Evolutionary conservation across 1,140 invertebrate genomes (phyloP).

Genomic region (Sycophila sp.): DNA sequence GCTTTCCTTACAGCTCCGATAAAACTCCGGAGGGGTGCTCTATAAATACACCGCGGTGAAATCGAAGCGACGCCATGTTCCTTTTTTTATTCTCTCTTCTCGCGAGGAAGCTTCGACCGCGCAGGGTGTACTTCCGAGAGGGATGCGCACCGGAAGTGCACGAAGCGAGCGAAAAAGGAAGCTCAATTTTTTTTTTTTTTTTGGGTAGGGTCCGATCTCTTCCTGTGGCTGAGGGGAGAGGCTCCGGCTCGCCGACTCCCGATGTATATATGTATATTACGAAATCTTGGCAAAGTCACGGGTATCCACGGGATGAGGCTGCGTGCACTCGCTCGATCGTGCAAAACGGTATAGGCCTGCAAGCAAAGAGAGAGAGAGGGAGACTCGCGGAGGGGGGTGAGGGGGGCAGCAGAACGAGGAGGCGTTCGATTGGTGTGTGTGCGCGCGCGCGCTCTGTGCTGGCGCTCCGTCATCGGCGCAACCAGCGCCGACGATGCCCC

Average conservation of each 20-base stretch:
- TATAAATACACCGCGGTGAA: neutral
- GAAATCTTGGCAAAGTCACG: conserved; percentile 19
- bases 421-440: conserved; percentile 10
- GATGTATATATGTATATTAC: conserved; percentile 13
- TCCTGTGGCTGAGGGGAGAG: too few relatives aligned
- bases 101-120: too few relatives aligned
- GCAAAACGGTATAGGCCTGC: neutral
- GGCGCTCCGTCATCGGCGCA: conserved; percentile 14
- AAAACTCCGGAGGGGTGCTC: neutral
- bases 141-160: too few relatives aligned
- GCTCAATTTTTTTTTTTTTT: too few relatives aligned
- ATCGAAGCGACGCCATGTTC: too few relatives aligned
- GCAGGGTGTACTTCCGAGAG: too few relatives aligned
- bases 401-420: neutral
- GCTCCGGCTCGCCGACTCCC: too few relatives aligned
- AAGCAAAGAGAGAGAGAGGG: conserved; percentile 36
- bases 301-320: conserved; percentile 6
- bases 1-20: neutral
- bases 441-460: neutral
- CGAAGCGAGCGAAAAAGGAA: too few relatives aligned
- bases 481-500: conserved; percentile 25
- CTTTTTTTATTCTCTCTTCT: neutral
- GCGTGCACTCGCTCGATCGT: neutral
- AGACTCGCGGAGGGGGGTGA: conserved; percentile 11
- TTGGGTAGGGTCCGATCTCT: too few relatives aligned